Percentiles rank a stretch among this genome's conserved stretches.
Conservation (phyloP, 1,140 invertebrate genomes). For the Diploscapter pachys region DNA sequence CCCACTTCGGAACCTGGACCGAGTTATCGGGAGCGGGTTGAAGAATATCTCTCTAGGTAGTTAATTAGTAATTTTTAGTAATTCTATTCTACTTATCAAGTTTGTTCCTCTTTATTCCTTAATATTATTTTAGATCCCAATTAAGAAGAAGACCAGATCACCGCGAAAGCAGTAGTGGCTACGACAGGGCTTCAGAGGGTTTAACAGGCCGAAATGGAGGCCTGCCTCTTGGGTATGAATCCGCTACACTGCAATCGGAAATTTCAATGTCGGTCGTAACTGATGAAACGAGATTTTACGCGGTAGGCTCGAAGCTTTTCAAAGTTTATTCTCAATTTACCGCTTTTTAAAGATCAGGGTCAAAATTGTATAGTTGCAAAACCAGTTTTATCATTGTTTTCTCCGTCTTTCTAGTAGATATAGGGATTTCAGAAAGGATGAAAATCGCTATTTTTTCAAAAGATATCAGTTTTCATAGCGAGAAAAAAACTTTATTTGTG, state of each 20-base stretch:
- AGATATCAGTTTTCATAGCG: neutral
- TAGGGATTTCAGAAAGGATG: neutral
- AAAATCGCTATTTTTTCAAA: neutral
- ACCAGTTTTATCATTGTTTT: neutral
- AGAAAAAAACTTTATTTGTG: no score
- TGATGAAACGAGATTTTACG: conserved; percentile 23
- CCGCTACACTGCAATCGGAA: conserved; percentile 34
- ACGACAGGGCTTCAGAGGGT: no score
- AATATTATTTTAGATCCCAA: no score
- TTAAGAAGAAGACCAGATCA: no score
- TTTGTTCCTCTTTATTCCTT: no score
- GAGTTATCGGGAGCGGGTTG: no score
- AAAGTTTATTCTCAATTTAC: neutral
- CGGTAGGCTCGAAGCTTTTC: neutral
- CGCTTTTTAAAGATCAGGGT: neutral
- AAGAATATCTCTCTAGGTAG: no score
- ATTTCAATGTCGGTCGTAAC: conserved; percentile 41
- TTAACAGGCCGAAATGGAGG: no score
- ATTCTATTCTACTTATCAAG: no score
- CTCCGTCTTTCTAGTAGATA: neutral
- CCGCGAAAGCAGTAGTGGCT: no score
- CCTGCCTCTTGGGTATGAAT: neutral
- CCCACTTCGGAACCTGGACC: no score
- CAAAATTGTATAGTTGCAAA: neutral
- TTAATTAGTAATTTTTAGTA: no score